phyloP scores from a whole-genome alignment of 1,140 invertebrate genomes.

The Drosophila lacertosa region DNA sequence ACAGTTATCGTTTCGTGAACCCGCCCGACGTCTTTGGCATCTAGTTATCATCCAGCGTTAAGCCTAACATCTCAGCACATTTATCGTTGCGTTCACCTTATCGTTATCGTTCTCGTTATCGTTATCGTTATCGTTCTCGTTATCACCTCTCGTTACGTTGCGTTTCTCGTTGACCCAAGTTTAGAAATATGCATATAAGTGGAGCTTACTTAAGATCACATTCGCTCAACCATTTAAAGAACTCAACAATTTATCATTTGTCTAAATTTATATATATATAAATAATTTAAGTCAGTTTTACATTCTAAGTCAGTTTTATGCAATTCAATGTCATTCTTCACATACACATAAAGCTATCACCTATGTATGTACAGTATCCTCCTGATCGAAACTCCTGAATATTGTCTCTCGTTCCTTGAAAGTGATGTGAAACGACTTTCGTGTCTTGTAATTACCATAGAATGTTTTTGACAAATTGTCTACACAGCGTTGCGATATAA shows the following conservation, averaged over 20 bases:
- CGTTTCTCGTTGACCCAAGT: slow-evolving; percentile 42
- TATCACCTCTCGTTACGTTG: slow-evolving; percentile 63
- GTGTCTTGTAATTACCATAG: slow-evolving; percentile 73
- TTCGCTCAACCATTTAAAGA: slow-evolving; percentile 26
- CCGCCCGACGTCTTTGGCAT: slow-evolving; percentile 43
- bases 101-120: slow-evolving; percentile 34
- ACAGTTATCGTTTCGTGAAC: slow-evolving; percentile 46
- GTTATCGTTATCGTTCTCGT: slow-evolving; percentile 60
- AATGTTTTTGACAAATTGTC: slow-evolving; percentile 41
- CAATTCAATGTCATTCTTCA: slow-evolving; percentile 40
- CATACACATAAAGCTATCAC: slow-evolving; percentile 6
- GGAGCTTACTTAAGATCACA: slow-evolving; percentile 46
- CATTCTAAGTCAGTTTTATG: slow-evolving; percentile 32
- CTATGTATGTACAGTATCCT: slow-evolving; percentile 24
- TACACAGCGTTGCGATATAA: slow-evolving; percentile 32
- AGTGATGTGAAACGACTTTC: slow-evolving; percentile 13
- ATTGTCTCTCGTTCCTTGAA: slow-evolving; percentile 29
- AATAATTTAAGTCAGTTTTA: slow-evolving; percentile 41
- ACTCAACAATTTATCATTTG: slow-evolving; percentile 6
- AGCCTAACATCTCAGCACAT: slow-evolving; percentile 44
- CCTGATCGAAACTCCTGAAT: slow-evolving; percentile 29
- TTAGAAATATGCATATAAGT: slow-evolving; percentile 15
- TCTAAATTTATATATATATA: slow-evolving; percentile 18
- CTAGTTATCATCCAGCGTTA: slow-evolving; percentile 42
- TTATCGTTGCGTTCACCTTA: slow-evolving; percentile 65